Evolutionary conservation across 2,888 invertebrate genomes (phyloP), one percentile per base, ranked within the genome.

Genomic region (Druceiella hillmani): DNA sequence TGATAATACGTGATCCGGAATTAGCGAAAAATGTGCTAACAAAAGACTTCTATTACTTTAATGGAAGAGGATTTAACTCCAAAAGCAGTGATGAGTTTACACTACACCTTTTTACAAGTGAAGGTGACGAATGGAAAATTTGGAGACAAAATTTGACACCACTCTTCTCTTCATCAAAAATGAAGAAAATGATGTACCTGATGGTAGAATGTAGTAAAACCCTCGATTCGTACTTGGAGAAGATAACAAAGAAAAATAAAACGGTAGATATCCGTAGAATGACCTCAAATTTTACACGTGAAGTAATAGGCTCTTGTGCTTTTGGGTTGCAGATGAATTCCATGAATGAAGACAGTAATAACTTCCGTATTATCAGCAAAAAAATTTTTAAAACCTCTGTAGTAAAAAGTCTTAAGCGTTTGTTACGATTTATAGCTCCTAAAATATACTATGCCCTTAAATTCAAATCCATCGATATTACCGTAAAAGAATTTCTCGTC

Each of bases 141-240:
- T 24, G 59, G 2, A 50, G 67, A 1, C 66, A 65, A 43, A 62
- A 64, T 35, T 38, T 62, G 7, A 61, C 61, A 0, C 62, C 62
- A 1, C 34, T 66, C 0, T 68, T 66, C 45, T 57, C 66, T 1
- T 56, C 61, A 0, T 49, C 58, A 0, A 66, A 65, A 46, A 62
- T 66, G 55, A 65, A 57, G 41, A 61, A 55, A n/a, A 67, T 66
- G 66, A 67, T 65, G 32, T 49, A 57, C 38, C 43, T 65, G 6
- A 57, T 66, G 4, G 52, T 55, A 32, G 53, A 56, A 4, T 59
- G 59, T n/a, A n/a, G n/a, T n/a, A n/a, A n/a, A n/a, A n/a, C n/a
- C n/a, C n/a, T n/a, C n/a, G n/a, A n/a, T n/a, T n/a, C n/a, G n/a
- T n/a, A n/a, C n/a, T n/a, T n/a, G n/a, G n/a, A n/a, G n/a, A n/a